Base-by-base conservation (phyloP, 35 echinoderm and acorn worm species). In the Lytechinus pictus region DNA sequence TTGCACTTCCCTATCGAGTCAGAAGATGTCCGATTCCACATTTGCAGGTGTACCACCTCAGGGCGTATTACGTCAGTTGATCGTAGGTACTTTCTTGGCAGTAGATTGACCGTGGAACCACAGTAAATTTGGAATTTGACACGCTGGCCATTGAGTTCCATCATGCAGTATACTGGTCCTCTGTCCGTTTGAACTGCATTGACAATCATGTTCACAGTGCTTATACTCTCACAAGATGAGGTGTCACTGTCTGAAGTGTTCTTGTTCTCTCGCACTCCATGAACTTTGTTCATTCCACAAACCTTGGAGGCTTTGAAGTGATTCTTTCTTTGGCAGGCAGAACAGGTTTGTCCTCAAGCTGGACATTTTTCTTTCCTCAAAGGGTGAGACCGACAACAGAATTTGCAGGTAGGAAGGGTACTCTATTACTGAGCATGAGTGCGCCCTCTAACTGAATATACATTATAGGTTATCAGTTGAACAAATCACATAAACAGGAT, bases 41-140 rank as follows among this genome's bases (percentile, higher is more conserved):
- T 96, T 33, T 57, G 27, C n/a, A 96, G 72, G 7, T 94, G 19
- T 9, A 94, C 52, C 10, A 27, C 3, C 53, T 71, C 61, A 71
- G 28, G 28, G 11, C 28, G 28, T 14, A 89, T 33, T 89, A 11
- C 27, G 14, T 89, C 14, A 10, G 94, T 60, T 3, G 95, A 10
- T n/a, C 6, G 27, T 24, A 91, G 3, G 19, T 61, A 91, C 28
- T 57, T 55, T 12, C 29, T 24, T 14, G 54, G 88, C 5, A 96
- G 61, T 13, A 89, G 8, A 54, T 96, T 96, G 6, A 96, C 95
- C 11, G 95, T 96, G 9, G 95, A 13, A 29, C 95, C 95, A 92
- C 89, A 33, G 54, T 96, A 89, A 33, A 96, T 60, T 53, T 96
- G 95, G 29, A 96, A 96, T 29, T 96, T 92, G 27, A 96, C 28